Evolutionary conservation across 2,113 vertebrate genomes (phyloP).

Genomic region (Rhynchomys soricoides): DNA sequence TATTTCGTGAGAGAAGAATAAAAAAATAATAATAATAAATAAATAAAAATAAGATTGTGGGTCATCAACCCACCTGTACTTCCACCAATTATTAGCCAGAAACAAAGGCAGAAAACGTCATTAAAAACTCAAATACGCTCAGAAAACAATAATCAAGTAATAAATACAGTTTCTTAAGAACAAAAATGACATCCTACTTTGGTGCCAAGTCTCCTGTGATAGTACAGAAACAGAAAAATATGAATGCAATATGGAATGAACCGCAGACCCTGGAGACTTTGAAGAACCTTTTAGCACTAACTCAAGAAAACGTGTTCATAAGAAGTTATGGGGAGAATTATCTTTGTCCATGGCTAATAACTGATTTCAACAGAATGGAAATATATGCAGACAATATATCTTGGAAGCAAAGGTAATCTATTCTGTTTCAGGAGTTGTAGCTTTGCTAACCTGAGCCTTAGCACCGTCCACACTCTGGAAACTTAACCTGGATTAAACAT

Average conservation of each 20-base stretch:
- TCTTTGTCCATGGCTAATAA: background rate
- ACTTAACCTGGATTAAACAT: slow-evolving; percentile 12
- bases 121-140: background rate
- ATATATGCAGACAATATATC: background rate
- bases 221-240: background rate
- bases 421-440: background rate
- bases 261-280: background rate
- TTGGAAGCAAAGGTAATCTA: background rate
- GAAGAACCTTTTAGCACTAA: background rate
- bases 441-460: background rate
- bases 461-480: background rate
- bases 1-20: background rate
- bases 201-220: background rate
- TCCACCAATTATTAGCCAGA: background rate
- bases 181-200: background rate
- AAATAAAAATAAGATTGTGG: background rate
- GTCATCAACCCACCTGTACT: background rate
- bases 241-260: background rate
- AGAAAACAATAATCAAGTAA: background rate
- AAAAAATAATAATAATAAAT: background rate
- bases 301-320: background rate
- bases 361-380: background rate
- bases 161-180: slow-evolving; percentile 18
- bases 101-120: background rate
- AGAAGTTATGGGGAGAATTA: background rate